Conservation (phyloP, 2,113 vertebrate genomes). For the Arothron firmamentum region DNA sequence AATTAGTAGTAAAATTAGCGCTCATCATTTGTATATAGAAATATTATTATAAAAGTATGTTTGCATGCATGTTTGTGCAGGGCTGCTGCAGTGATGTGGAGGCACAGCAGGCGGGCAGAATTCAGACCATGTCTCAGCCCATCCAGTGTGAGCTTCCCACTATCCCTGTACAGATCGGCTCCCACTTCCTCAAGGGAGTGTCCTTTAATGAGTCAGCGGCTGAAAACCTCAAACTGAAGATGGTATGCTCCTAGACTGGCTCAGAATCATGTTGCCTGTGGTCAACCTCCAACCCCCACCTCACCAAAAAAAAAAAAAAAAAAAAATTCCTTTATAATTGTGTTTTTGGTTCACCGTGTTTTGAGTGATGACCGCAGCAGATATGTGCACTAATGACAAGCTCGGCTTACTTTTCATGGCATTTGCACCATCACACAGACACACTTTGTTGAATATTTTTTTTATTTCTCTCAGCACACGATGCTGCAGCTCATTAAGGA, state of each 20-base stretch:
- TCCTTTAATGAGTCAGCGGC: slow-evolving; percentile 94
- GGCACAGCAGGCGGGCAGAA: slow-evolving; percentile 93
- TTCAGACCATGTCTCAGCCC: slow-evolving; percentile 91
- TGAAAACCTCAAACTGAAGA: slow-evolving; percentile 97
- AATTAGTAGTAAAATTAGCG: neutral
- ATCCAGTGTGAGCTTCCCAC: slow-evolving; percentile 97
- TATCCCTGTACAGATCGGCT: slow-evolving; percentile 93
- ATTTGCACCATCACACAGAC: slow-evolving; percentile 3
- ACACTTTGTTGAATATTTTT: slow-evolving; percentile 15
- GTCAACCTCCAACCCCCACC: neutral
- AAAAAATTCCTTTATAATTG: neutral
- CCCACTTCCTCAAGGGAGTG: slow-evolving; percentile 94
- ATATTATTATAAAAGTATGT: neutral
- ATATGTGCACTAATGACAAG: too few relatives aligned
- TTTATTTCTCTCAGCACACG: slow-evolving; percentile 78
- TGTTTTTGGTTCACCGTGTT: neutral
- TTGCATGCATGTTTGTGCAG: slow-evolving; percentile 54
- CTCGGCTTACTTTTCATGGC: too few relatives aligned
- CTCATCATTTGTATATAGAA: too few relatives aligned
- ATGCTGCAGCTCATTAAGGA: slow-evolving; percentile 96
- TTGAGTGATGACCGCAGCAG: neutral
- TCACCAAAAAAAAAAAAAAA: neutral
- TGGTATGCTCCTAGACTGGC: slow-evolving; percentile 69
- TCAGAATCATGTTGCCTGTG: neutral
- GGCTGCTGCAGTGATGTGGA: slow-evolving; percentile 96